Conservation (phyloP, 2,113 vertebrate species). For the Ranitomeya variabilis region DNA sequence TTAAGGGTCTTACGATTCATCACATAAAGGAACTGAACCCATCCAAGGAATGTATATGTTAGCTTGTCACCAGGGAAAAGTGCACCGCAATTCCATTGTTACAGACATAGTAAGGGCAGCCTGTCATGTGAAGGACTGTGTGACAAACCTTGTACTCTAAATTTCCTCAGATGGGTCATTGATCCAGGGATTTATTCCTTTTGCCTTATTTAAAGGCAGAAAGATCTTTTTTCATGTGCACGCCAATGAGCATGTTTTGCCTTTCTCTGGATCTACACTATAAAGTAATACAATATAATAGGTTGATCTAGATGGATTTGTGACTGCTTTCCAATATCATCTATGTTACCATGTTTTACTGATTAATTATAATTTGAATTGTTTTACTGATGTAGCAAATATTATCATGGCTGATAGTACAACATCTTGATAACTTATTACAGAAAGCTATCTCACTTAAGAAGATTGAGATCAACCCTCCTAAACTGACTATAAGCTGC, state of each 20-base stretch:
- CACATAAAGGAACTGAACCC: slow-evolving; percentile 1
- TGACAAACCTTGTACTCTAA: not conserved
- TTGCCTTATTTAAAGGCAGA: not conserved
- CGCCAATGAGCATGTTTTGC: not conserved
- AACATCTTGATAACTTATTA: too few species aligned
- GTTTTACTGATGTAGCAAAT: too few species aligned
- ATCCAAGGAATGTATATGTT: slow-evolving; percentile 21
- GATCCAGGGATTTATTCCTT: not conserved
- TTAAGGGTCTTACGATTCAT: slow-evolving; percentile 25
- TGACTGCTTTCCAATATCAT: not conserved
- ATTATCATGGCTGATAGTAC: too few species aligned
- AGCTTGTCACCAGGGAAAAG: slow-evolving; percentile 16
- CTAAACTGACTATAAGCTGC: too few species aligned
- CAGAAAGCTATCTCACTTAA: too few species aligned
- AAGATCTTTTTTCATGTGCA: too few species aligned
- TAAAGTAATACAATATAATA: not conserved
- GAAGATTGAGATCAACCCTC: too few species aligned
- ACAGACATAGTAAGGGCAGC: not conserved
- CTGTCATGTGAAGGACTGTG: slow-evolving; percentile 8
- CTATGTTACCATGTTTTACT: too few species aligned
- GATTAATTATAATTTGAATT: too few species aligned
- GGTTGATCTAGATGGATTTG: not conserved
- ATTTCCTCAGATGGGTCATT: not conserved
- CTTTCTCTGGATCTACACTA: not conserved
- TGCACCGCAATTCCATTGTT: not conserved